A percentile compares a stretch with the other conserved stretches of the same genome.
Evolutionary conservation across 2,113 vertebrate species (phyloP).

Genomic region (Empidonax alnorum): DNA sequence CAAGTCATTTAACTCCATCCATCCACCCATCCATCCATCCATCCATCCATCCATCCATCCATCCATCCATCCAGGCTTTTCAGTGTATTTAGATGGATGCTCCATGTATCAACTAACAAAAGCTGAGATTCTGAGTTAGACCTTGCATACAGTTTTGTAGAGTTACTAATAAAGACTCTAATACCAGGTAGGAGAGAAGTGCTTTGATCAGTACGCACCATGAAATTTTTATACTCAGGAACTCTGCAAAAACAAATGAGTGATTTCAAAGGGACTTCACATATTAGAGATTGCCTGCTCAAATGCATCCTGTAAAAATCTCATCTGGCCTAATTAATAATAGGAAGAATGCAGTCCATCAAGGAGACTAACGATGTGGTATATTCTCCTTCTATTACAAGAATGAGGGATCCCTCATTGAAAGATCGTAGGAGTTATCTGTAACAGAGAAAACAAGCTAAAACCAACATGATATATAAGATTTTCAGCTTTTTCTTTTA

Average conservation of each 20-base stretch:
- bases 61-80: background rate
- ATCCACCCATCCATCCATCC: background rate
- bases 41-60: background rate
- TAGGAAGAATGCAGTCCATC: background rate
- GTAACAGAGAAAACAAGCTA: background rate
- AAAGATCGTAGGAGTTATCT: background rate
- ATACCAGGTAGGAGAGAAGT: background rate
- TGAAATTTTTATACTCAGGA: background rate
- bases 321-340: background rate
- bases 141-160: background rate
- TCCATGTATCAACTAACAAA: background rate
- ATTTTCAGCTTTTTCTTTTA: background rate
- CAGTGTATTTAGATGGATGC: background rate
- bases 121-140: background rate
- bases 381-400: background rate
- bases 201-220: background rate
- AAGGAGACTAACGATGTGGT: background rate
- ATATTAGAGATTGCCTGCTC: background rate
- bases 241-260: background rate
- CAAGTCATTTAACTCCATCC: background rate
- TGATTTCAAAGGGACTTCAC: background rate
- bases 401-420: background rate
- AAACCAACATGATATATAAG: background rate
- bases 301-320: background rate
- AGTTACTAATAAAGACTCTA: background rate